Evolutionary conservation across 2,888 invertebrate species (phyloP).

Genomic region (Archips xylosteana): DNA sequence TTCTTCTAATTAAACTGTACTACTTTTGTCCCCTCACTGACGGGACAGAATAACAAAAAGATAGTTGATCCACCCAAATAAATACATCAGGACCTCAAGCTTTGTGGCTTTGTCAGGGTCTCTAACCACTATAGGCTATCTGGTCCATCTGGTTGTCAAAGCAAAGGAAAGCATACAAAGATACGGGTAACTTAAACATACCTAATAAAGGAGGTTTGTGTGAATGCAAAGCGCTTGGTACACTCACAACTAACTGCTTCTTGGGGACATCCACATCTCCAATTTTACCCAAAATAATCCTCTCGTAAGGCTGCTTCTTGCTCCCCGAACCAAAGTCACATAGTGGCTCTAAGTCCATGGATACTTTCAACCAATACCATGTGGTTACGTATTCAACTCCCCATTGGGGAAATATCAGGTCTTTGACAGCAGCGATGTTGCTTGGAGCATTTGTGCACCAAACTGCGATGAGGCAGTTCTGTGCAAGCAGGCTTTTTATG

Average conservation of each 20-base stretch:
- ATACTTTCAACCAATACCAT: conserved; percentile 96
- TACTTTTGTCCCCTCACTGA: too few species aligned
- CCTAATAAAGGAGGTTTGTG: conserved; percentile 96
- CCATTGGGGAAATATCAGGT: conserved; percentile 93
- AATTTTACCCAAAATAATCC: conserved; percentile 83
- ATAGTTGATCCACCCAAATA: too few species aligned
- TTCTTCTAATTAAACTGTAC: too few species aligned
- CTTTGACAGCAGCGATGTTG: conserved; percentile 88
- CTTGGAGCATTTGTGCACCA: conserved; percentile 96
- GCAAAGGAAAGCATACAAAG: too few species aligned
- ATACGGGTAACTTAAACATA: conserved; percentile 73
- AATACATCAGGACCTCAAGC: too few species aligned
- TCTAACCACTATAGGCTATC: too few species aligned
- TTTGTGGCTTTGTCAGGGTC: too few species aligned
- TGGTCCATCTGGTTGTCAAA: too few species aligned
- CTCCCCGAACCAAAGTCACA: conserved; percentile 87
- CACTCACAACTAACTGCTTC: conserved; percentile 89
- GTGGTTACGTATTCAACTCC: conserved; percentile 88
- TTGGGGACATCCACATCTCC: conserved; percentile 70
- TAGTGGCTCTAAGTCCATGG: conserved; percentile 88
- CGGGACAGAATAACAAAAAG: too few species aligned
- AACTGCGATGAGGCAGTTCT: conserved; percentile 90
- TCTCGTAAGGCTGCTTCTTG: conserved; percentile 96
- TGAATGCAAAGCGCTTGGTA: conserved; percentile 97
- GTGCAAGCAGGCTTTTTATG: conserved; percentile 85